Evolutionary conservation across 2,888 invertebrate genomes (phyloP), one percentile per base, ranked within the genome.

Genomic region (Empis stercorea): DNA sequence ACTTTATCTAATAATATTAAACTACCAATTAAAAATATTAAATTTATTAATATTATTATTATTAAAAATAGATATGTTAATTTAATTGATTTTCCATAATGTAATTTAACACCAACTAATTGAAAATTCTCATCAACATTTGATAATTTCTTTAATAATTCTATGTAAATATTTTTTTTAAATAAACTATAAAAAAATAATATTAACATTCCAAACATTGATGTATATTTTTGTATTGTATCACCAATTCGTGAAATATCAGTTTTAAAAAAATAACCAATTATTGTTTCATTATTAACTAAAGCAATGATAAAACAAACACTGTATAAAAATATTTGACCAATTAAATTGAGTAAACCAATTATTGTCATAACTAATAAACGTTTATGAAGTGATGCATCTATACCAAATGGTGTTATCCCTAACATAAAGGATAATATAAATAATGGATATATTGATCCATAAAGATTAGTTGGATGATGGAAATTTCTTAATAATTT

Each of bases 401-500:
- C 51, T 9, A 67, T 46, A 1, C 61, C 56, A 30, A 69, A 57
- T 1, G 68, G 69, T 11, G 66, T 67, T 30, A 68, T 30, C 1
- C 68, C 68, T 11, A 66, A 51, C 1, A 65, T 9, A 43, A 60
- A 66, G 2, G 66, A 62, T 20, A 64, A 54, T 1, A 59, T 49
- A 1, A 68, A 54, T 14, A 68, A 38, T 4, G 61, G 62, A 37
- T 58, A 59, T 45, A 63, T 58, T 0, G 68, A 64, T 3, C 60
- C 59, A 47, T 62, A 64, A 7, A 63, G 58, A 54, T 68, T 66
- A n/a, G 55, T 57, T 3, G 69, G 66, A 46, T 54, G 55, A 3
- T 34, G 34, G 5, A 34, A 10, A n/a, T 34, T n/a, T n/a, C 13
- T 13, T 7, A 34, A 5, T 13, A 34, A 34, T n/a, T 34, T 7